Conservation (phyloP, 2,888 invertebrate genomes). For the Dryobotodes eremita region DNA sequence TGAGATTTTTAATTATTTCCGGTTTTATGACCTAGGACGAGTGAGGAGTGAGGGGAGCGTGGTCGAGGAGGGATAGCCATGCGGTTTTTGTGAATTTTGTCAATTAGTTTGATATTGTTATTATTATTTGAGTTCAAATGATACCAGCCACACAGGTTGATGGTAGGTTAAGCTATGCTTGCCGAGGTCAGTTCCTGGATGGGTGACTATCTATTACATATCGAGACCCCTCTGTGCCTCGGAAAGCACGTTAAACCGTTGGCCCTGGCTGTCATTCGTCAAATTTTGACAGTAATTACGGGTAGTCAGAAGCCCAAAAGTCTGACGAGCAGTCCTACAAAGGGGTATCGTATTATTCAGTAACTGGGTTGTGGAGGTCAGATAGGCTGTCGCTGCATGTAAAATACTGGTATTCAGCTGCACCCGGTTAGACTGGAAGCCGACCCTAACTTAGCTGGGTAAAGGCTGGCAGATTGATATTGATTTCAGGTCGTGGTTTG, state of each 20-base stretch:
- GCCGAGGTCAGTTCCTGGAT: not conserved
- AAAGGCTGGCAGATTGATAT: too few species aligned
- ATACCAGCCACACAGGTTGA: too few species aligned
- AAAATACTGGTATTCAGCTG: too few species aligned
- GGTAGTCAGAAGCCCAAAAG: not conserved
- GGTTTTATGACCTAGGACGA: slow-evolving; percentile 60
- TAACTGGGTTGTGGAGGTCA: too few species aligned
- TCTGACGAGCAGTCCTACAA: not conserved
- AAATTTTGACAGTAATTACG: not conserved
- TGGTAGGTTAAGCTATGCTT: not conserved
- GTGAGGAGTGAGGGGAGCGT: slow-evolving; percentile 49
- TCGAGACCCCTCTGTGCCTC: not conserved
- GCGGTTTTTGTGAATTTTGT: slow-evolving; percentile 49
- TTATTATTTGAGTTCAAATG: not conserved
- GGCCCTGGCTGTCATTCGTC: not conserved
- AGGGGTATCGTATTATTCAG: not conserved
- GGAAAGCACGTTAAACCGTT: not conserved
- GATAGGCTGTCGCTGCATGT: too few species aligned
- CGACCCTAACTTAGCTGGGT: too few species aligned
- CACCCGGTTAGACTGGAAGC: too few species aligned
- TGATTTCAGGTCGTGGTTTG: not conserved
- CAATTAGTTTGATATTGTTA: slow-evolving; percentile 27
- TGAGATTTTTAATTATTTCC: slow-evolving; percentile 55
- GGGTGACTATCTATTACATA: too few species aligned
- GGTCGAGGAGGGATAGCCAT: slow-evolving; percentile 62